phyloP scores from a whole-genome alignment of 2,113 vertebrate genomes.

The Caretta caretta region DNA sequence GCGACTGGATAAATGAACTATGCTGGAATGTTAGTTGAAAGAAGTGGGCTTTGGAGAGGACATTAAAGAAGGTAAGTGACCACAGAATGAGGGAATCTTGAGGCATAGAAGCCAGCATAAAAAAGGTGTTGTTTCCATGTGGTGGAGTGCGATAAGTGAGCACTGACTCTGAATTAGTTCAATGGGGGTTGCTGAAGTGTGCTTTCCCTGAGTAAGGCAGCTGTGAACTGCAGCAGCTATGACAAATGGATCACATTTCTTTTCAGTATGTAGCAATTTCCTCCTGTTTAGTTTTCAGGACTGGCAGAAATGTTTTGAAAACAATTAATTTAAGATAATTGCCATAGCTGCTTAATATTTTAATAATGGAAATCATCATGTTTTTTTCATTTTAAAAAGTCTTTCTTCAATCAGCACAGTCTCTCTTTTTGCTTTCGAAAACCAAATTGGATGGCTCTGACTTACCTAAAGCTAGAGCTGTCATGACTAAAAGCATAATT shows the following conservation, averaged over 20 bases:
- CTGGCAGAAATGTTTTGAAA: background rate
- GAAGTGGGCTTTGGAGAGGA: background rate
- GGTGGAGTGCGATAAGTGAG: background rate
- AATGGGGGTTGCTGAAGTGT: background rate
- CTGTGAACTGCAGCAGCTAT: background rate
- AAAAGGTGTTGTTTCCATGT: background rate
- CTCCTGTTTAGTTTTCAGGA: background rate
- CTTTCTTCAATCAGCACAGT: background rate
- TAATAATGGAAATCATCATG: background rate
- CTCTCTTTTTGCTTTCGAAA: background rate
- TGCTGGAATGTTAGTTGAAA: background rate
- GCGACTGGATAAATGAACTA: background rate
- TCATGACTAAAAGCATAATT: background rate
- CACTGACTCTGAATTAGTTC: background rate
- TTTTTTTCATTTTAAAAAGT: background rate
- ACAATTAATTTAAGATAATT: background rate
- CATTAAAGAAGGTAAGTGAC: background rate
- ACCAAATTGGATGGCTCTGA: background rate
- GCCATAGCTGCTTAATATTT: background rate
- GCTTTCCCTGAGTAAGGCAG: background rate
- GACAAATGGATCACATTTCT: background rate
- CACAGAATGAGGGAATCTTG: background rate
- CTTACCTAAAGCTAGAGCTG: background rate
- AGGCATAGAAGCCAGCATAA: background rate
- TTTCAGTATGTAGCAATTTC: background rate